These are phyloP conservation scores for Notamacropus eugenii DNA, from an alignment of 2,797 vertebrate genomes.

Conservation along the genomic window DNA sequence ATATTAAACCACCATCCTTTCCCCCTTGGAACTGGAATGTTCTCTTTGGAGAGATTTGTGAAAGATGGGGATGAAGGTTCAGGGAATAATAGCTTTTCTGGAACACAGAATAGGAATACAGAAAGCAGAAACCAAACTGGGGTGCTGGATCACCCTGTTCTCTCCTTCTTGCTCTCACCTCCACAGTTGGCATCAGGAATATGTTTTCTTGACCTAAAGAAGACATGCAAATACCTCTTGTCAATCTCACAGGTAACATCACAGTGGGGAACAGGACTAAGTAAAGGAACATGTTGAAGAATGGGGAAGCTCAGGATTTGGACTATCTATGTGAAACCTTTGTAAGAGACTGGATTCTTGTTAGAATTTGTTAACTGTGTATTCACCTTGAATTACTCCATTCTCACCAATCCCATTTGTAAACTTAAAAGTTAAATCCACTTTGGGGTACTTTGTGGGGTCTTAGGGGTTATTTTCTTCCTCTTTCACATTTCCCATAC, in stretches of 20 bases:
- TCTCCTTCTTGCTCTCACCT: not conserved
- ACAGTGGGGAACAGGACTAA: not conserved
- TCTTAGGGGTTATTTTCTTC: fast-evolving
- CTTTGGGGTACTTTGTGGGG: not conserved
- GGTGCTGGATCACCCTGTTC: not conserved
- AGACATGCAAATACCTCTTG: not conserved
- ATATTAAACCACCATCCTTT: not conserved
- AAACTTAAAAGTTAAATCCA: not conserved
- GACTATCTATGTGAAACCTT: not conserved
- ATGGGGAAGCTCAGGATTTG: not conserved
- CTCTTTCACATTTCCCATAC: not conserved
- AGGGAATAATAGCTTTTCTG: not conserved
- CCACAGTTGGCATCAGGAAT: slow-evolving; percentile 37
- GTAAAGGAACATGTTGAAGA: not conserved
- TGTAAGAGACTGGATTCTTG: not conserved
- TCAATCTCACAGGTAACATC: not conserved
- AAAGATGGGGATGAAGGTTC: fast-evolving
- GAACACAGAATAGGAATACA: not conserved
- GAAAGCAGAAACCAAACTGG: not conserved
- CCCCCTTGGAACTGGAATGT: not conserved
- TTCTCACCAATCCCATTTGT: not conserved
- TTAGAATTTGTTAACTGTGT: not conserved
- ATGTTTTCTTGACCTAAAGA: slow-evolving; percentile 70
- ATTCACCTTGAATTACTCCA: not conserved
- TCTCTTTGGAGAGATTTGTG: not conserved